Evolutionary conservation across 1,140 invertebrate species (phyloP).

Genomic region (Drosophila tani): DNA sequence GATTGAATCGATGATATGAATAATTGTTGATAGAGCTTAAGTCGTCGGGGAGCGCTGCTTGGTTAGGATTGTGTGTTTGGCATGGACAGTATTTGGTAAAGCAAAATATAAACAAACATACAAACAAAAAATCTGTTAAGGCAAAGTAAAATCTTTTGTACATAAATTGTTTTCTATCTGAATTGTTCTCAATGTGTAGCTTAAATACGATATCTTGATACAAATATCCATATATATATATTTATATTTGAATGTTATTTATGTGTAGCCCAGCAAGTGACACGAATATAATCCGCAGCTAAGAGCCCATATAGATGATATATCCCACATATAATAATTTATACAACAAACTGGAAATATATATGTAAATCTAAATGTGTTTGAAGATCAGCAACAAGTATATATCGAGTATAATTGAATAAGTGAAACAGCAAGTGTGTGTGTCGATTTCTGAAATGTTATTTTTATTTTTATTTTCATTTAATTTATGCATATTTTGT

Average conservation of each 20-base stretch:
- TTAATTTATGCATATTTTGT: conserved; percentile 55
- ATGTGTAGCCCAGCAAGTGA: conserved; percentile 51
- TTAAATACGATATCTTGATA: conserved; percentile 62
- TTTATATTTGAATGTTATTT: conserved; percentile 56
- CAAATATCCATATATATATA: conserved; percentile 55
- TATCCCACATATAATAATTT: conserved; percentile 48
- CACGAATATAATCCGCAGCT: conserved; percentile 41
- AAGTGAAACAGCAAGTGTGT: conserved; percentile 57
- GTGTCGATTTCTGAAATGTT: conserved; percentile 49
- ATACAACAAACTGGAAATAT: conserved; percentile 60
- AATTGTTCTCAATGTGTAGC: conserved; percentile 79
- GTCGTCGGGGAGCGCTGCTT: conserved; percentile 17
- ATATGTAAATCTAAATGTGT: conserved; percentile 44
- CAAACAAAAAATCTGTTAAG: conserved; percentile 17
- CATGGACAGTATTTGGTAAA: conserved; percentile 69
- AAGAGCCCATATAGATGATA: conserved; percentile 35
- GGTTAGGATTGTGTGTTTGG: conserved; percentile 25
- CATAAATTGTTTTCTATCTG: conserved; percentile 63
- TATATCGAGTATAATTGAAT: conserved; percentile 35
- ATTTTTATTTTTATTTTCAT: conserved; percentile 30
- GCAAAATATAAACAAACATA: conserved; percentile 14
- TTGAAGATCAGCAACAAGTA: conserved; percentile 31
- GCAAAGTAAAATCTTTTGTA: conserved; percentile 60
- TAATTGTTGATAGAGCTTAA: conserved; percentile 52
- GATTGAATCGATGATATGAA: conserved; percentile 41